Evolutionary conservation across 2,797 vertebrate species (phyloP).

Genomic region (Discoglossus pictus): DNA sequence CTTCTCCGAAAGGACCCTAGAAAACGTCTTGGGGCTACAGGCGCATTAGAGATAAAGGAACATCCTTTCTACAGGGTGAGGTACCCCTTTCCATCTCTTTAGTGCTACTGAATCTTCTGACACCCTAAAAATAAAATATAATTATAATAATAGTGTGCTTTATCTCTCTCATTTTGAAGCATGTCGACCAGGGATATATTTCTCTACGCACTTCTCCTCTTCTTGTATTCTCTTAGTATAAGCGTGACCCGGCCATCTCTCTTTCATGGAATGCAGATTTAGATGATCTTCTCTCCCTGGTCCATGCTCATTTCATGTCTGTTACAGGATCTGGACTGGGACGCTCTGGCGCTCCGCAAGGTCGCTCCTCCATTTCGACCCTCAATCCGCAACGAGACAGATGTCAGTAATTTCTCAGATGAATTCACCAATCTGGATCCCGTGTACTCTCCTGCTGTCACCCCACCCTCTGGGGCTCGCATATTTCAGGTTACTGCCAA

Average conservation of each 20-base stretch:
- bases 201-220: no score
- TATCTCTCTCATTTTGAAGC: no score
- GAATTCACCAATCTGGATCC: constrained; percentile 92
- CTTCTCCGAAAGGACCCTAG: constrained; percentile 89
- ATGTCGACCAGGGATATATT: no score
- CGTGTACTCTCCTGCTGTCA: constrained; percentile 86
- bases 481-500: constrained; percentile 25
- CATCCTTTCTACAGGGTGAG: constrained; percentile 88
- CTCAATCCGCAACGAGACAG: constrained; percentile 85
- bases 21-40: constrained; percentile 81
- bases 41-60: constrained; percentile 83
- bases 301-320: no score
- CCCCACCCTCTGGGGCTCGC: constrained; percentile 62
- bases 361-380: constrained; percentile 84
- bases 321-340: constrained; percentile 64
- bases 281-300: no score
- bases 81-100: neutral
- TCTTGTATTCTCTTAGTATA: no score
- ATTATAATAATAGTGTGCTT: no score
- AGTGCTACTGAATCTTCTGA: neutral
- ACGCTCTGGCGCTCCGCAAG: constrained; percentile 79
- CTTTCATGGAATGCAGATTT: no score
- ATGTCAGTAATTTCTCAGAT: constrained; percentile 89
- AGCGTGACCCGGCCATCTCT: no score
- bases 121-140: no score